Conservation (phyloP, 2,888 invertebrate species). For the Nomada goodeniana region DNA sequence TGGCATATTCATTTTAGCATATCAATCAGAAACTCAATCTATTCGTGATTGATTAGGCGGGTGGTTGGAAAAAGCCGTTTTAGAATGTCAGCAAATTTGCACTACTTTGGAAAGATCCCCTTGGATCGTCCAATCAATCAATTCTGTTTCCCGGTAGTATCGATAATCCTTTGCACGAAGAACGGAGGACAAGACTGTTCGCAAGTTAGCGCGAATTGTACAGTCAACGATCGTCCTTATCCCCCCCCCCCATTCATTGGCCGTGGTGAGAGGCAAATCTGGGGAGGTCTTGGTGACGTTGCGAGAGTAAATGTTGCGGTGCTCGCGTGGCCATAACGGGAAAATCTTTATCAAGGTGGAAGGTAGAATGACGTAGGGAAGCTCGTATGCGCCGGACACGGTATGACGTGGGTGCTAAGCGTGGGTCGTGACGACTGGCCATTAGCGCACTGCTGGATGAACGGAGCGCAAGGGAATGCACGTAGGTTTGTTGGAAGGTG, state of each 20-base stretch:
- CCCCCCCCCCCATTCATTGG: neutral
- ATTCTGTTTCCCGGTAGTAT: no score
- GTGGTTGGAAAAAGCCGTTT: no score
- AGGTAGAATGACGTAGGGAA: slow-evolving; percentile 12
- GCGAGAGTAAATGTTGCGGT: neutral
- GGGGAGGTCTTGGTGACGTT: neutral
- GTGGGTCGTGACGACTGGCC: slow-evolving; percentile 30
- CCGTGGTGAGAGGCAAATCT: neutral
- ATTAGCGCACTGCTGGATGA: slow-evolving; percentile 12
- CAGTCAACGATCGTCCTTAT: neutral
- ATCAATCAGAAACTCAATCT: neutral
- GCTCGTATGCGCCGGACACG: neutral
- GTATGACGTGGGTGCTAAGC: slow-evolving; percentile 24
- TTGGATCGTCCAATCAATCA: no score
- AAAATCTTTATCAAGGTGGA: neutral
- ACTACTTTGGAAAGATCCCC: no score
- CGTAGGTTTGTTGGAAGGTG: slow-evolving; percentile 6
- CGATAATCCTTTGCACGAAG: no score
- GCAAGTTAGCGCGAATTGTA: no score
- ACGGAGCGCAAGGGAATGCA: slow-evolving; percentile 6
- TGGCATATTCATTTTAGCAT: neutral
- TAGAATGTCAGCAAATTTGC: no score
- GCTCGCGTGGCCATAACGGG: neutral
- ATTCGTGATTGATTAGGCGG: neutral
- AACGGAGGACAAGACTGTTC: no score